A percentile compares a stretch with the other conserved stretches of the same genome.
Evolutionary conservation across 2,797 vertebrate genomes (phyloP).

Genomic region (Takifugu rubripes): DNA sequence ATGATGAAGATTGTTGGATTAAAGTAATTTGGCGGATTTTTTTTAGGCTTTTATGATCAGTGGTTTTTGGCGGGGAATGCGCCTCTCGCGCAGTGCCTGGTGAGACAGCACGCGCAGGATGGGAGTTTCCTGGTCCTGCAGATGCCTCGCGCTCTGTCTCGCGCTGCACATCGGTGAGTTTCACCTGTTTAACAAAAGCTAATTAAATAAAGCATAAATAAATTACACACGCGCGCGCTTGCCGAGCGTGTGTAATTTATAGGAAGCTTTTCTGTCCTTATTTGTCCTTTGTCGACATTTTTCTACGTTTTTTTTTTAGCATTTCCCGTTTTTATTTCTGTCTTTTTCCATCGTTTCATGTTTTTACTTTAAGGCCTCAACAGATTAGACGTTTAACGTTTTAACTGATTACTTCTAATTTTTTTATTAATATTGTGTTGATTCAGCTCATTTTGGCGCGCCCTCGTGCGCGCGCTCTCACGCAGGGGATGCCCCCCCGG

Average conservation of each 20-base stretch:
- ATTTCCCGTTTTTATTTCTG: too few species aligned
- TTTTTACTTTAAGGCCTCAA: not conserved
- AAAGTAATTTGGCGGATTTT: too few species aligned
- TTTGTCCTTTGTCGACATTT: too few species aligned
- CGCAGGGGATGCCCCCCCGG: not conserved
- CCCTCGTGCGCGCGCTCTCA: not conserved
- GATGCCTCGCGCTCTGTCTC: not conserved
- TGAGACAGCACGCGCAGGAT: not conserved
- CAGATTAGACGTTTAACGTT: not conserved
- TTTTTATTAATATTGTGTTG: not conserved
- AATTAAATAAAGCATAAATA: too few species aligned
- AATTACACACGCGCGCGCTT: not conserved
- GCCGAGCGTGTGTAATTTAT: not conserved
- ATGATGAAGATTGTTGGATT: not conserved
- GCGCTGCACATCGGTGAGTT: constrained; percentile 1
- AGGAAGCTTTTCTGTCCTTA: too few species aligned
- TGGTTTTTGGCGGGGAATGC: too few species aligned
- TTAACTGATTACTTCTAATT: not conserved
- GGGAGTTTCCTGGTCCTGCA: not conserved
- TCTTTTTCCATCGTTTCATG: too few species aligned
- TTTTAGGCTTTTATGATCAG: too few species aligned
- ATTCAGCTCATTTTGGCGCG: not conserved
- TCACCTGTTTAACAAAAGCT: not conserved
- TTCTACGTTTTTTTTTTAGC: too few species aligned
- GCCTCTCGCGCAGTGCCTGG: not conserved